Percentiles rank a stretch among this genome's conserved stretches.
These are phyloP conservation scores for Aegotheles bennettii DNA, from an alignment of 2,113 vertebrate genomes.

Conservation along the genomic window DNA sequence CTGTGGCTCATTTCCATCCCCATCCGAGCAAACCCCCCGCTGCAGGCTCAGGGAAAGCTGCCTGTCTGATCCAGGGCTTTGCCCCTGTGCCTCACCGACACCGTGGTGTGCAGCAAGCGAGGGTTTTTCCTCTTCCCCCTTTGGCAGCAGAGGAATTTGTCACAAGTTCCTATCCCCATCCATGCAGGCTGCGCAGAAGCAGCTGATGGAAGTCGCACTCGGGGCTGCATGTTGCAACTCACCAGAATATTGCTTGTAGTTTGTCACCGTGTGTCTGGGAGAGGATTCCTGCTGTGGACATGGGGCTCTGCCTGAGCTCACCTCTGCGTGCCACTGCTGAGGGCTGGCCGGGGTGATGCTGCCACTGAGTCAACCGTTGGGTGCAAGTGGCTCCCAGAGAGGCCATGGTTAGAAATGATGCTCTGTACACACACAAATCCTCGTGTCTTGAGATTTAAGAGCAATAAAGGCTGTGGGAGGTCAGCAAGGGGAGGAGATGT, in stretches of 20 bases:
- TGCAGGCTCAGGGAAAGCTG: not conserved
- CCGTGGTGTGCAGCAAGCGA: accelerated
- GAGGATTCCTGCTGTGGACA: not conserved
- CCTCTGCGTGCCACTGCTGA: not conserved
- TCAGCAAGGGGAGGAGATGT: not conserved
- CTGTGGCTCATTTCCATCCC: not conserved
- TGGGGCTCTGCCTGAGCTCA: constrained; percentile 36
- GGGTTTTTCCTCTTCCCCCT: not conserved
- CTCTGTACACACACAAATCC: not conserved
- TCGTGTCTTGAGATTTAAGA: not conserved
- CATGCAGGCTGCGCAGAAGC: not conserved
- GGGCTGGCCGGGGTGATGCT: not conserved
- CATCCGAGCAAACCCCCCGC: not conserved
- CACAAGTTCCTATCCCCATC: not conserved
- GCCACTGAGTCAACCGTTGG: not conserved
- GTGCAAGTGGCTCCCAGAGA: constrained; percentile 28
- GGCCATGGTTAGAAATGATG: not conserved
- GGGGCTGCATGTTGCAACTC: accelerated
- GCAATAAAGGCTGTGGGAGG: not conserved
- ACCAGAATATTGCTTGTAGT: not conserved
- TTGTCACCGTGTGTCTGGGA: not conserved
- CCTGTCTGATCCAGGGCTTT: not conserved
- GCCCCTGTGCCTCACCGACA: accelerated
- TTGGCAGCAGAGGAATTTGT: not conserved
- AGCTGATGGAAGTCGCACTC: accelerated